Evolutionary conservation across 2,113 vertebrate species (phyloP).

Genomic region (Gambusia holbrooki): DNA sequence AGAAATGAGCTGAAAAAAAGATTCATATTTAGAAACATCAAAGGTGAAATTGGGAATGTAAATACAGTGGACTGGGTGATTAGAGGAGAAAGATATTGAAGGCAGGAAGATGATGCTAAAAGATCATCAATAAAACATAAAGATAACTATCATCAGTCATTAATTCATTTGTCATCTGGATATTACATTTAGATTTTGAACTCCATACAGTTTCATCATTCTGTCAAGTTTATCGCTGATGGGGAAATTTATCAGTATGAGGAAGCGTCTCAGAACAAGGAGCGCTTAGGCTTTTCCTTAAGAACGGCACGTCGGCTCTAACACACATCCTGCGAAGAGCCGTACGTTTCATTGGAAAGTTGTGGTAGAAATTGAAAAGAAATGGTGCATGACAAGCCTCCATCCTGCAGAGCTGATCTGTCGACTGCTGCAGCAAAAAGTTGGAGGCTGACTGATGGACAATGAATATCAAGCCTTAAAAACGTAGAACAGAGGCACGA

Average conservation of each 20-base stretch:
- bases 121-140: background rate
- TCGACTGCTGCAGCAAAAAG: background rate
- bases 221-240: background rate
- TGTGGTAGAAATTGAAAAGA: background rate
- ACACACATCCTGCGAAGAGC: background rate
- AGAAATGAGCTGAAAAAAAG: too few species aligned
- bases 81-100: too few species aligned
- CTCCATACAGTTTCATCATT: background rate
- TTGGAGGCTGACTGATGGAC: background rate
- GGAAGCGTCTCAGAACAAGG: background rate
- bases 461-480: background rate
- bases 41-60: too few species aligned
- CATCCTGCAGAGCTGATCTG: background rate
- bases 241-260: background rate
- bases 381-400: background rate
- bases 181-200: background rate
- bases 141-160: background rate
- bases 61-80: too few species aligned
- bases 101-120: background rate
- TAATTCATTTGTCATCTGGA: background rate
- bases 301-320: background rate
- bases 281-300: background rate
- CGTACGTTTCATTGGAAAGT: background rate
- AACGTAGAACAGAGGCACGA: background rate
- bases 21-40: too few species aligned